phyloP scores from a whole-genome alignment of 2,113 vertebrate species.

The Girardinichthys multiradiatus region DNA sequence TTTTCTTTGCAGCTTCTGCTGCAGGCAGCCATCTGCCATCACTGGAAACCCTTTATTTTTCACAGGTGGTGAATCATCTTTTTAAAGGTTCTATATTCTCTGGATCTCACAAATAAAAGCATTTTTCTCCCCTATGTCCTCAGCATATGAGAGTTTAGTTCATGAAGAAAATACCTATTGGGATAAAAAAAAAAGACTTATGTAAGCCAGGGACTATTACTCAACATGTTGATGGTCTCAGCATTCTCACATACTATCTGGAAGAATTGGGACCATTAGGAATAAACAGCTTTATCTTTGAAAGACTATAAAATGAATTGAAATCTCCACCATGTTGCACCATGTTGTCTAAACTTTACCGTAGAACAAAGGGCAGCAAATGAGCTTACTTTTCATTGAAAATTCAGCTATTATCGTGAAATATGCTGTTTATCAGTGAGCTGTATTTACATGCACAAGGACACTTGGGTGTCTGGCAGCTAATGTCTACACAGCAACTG shows the following conservation, averaged over 20 bases:
- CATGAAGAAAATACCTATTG: slow-evolving; percentile 23
- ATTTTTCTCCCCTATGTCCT: slow-evolving; percentile 24
- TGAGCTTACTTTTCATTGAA: not conserved
- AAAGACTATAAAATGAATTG: slow-evolving; percentile 14
- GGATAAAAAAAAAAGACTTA: slow-evolving; percentile 18
- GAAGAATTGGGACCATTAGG: slow-evolving; percentile 14
- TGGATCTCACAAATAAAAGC: slow-evolving; percentile 30
- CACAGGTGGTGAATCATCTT: slow-evolving; percentile 62
- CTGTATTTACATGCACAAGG: not conserved
- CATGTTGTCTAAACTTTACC: slow-evolving; percentile 17
- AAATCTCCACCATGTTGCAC: not conserved
- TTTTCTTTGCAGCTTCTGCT: slow-evolving; percentile 35
- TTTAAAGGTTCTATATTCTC: slow-evolving; percentile 44
- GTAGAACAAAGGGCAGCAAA: slow-evolving; percentile 4
- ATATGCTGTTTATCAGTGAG: slow-evolving; percentile 3
- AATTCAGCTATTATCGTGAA: not conserved
- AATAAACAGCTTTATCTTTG: slow-evolving; percentile 14
- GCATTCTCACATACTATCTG: slow-evolving; percentile 32
- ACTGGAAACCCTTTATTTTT: slow-evolving; percentile 42
- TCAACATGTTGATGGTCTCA: slow-evolving; percentile 48
- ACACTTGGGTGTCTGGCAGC: not conserved
- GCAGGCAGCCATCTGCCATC: slow-evolving; percentile 52
- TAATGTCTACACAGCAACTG: slow-evolving; percentile 10
- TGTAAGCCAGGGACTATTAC: slow-evolving; percentile 23
- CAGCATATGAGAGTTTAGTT: slow-evolving; percentile 31